Evolutionary conservation across 2,113 vertebrate genomes (phyloP).

Genomic region (Microtus richardsoni): DNA sequence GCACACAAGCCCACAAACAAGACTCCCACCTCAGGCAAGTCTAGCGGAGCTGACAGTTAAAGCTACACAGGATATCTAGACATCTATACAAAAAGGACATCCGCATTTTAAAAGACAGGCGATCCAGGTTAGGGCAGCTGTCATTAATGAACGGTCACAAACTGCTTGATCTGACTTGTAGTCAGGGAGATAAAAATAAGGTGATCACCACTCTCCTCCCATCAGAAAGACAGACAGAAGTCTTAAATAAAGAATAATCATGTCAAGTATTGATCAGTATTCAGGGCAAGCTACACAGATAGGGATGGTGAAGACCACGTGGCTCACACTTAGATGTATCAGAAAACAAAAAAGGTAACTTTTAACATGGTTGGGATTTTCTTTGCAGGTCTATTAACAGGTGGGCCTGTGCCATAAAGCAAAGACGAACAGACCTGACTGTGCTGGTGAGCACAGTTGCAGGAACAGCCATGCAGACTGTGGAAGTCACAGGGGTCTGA

Average conservation of each 20-base stretch:
- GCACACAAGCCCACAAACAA: not conserved
- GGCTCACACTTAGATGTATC: not conserved
- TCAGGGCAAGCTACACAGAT: not conserved
- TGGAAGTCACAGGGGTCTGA: not conserved
- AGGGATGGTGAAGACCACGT: not conserved
- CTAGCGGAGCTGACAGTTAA: not conserved
- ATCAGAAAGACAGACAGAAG: not conserved
- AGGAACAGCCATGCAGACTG: not conserved
- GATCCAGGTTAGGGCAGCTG: constrained; percentile 17
- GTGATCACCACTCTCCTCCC: not conserved
- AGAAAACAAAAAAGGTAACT: not conserved
- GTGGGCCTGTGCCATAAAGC: not conserved
- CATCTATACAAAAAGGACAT: constrained; percentile 10
- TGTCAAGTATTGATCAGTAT: not conserved
- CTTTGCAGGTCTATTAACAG: not conserved
- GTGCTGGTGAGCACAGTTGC: not conserved
- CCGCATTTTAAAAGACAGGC: not conserved
- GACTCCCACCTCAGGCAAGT: not conserved
- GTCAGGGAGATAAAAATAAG: constrained; percentile 34
- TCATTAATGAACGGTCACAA: not conserved
- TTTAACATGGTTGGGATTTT: not conserved
- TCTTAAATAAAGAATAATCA: not conserved
- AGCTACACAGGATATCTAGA: not conserved
- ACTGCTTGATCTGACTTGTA: not conserved
- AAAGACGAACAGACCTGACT: not conserved